A percentile compares a stretch with the other conserved stretches of the same genome.
Conservation (phyloP, 2,113 vertebrate species). For the Coptodon rendalli region DNA sequence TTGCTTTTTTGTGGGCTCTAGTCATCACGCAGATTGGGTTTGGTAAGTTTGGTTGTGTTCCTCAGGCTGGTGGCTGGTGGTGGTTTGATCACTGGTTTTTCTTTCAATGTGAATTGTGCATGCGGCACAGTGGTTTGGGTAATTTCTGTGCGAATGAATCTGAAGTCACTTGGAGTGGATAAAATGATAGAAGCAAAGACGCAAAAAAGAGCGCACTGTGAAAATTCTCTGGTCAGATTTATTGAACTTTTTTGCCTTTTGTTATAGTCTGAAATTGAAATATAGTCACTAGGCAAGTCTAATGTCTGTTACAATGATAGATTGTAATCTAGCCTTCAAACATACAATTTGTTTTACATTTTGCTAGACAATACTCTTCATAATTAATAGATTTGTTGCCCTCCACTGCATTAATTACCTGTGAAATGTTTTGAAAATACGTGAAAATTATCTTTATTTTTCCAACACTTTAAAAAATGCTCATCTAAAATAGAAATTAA, state of each 20-base stretch:
- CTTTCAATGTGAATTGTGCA: neutral
- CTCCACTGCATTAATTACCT: neutral
- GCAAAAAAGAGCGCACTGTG: neutral
- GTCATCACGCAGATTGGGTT: neutral
- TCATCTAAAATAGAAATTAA: neutral
- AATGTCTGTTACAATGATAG: neutral
- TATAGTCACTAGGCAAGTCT: neutral
- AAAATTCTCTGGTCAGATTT: neutral
- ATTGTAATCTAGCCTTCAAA: neutral
- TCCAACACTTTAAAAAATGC: neutral
- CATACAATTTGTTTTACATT: neutral
- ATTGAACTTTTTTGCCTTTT: neutral
- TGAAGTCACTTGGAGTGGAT: neutral
- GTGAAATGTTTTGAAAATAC: neutral
- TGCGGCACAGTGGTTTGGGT: neutral
- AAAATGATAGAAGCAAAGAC: neutral
- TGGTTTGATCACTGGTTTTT: neutral
- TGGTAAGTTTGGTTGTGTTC: slow-evolving; percentile 33
- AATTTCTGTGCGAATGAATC: neutral
- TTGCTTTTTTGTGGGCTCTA: slow-evolving; percentile 12
- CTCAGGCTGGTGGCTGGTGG: neutral
- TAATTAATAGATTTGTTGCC: neutral
- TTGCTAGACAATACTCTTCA: neutral
- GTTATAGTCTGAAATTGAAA: neutral
- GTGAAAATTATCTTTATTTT: neutral